phyloP scores from a whole-genome alignment of 2,113 vertebrate genomes.

The Furnarius figulus region DNA sequence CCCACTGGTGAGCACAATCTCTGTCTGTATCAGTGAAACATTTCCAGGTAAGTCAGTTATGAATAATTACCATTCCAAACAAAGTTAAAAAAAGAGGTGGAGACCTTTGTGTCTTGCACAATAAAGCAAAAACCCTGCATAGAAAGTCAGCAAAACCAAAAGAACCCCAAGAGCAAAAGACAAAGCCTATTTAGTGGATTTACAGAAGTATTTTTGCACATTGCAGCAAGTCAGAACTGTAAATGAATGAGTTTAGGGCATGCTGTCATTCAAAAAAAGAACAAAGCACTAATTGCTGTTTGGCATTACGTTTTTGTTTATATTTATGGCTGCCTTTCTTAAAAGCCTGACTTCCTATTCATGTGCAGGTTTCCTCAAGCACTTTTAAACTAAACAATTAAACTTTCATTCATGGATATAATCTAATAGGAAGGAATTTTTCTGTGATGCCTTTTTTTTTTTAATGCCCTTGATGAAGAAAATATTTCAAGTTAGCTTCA shows the following conservation, averaged over 20 bases:
- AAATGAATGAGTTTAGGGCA: conserved; percentile 19
- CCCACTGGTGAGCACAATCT: conserved; percentile 24
- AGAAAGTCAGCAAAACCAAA: not conserved
- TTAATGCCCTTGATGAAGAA: not conserved
- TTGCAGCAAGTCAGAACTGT: conserved; percentile 45
- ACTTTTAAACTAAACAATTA: conserved; percentile 55
- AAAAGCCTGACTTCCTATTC: conserved; percentile 58
- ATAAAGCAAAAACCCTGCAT: not conserved
- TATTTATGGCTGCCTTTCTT: conserved; percentile 56
- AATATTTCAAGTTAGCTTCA: not conserved
- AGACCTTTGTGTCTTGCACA: not conserved
- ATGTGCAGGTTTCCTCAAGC: conserved; percentile 45
- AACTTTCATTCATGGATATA: conserved; percentile 49
- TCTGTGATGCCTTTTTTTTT: not conserved
- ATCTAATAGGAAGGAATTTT: conserved; percentile 12
- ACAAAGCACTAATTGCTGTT: conserved; percentile 60
- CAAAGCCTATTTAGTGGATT: not conserved
- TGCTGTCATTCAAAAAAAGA: conserved; percentile 52
- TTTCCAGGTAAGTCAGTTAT: conserved; percentile 58
- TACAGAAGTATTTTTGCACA: conserved; percentile 6
- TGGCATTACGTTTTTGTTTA: conserved; percentile 54
- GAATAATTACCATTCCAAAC: conserved; percentile 14
- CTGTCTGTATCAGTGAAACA: conserved; percentile 30
- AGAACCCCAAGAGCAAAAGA: not conserved
- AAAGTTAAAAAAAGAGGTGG: not conserved